A percentile compares a stretch with the other conserved stretches of the same genome.
These are phyloP conservation scores for Myrmophylax atrothorax DNA, from an alignment of 2,113 vertebrate species.

Conservation along the genomic window DNA sequence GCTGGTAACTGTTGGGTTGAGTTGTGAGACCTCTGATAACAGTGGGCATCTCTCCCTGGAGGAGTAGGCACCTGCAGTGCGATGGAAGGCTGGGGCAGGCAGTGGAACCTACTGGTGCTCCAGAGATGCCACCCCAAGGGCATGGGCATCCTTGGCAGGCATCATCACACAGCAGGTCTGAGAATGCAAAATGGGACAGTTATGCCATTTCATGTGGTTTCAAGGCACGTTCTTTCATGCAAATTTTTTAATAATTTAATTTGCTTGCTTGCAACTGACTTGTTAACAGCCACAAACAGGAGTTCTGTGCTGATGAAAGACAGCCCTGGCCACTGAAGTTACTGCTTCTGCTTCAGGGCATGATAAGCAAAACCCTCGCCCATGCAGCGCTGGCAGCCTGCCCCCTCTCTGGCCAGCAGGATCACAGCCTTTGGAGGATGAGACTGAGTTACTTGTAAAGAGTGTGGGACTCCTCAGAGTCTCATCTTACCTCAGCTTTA, in stretches of 20 bases:
- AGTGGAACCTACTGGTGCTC: not conserved
- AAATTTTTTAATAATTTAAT: not conserved
- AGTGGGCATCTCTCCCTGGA: not conserved
- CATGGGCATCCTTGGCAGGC: not conserved
- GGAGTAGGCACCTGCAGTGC: rapidly evolving
- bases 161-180: not conserved
- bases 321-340: not conserved
- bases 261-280: not conserved
- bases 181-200: not conserved
- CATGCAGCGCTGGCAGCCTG: not conserved
- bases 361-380: not conserved
- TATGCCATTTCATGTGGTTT: not conserved
- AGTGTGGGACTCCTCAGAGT: not conserved
- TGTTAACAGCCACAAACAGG: not conserved
- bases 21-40: not conserved
- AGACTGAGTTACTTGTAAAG: not conserved
- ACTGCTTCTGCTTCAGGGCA: not conserved
- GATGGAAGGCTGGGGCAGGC: not conserved
- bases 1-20: not conserved
- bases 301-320: not conserved
- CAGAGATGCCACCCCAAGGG: not conserved
- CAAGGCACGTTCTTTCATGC: not conserved
- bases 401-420: not conserved
- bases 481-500: not conserved
- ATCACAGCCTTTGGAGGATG: not conserved